phyloP scores from a whole-genome alignment of 2,113 vertebrate genomes.

The Sprattus sprattus region DNA sequence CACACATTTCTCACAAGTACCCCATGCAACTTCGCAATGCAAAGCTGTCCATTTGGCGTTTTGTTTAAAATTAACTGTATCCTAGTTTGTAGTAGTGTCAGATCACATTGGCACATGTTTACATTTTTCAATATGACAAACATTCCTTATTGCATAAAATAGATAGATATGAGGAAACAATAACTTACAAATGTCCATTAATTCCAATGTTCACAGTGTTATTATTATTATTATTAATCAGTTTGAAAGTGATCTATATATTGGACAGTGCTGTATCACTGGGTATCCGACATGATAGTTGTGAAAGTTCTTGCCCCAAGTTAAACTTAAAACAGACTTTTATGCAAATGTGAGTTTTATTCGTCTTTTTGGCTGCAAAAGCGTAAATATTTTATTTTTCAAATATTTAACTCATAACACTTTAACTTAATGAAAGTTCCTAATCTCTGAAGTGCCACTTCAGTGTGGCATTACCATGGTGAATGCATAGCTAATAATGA shows the following conservation, averaged over 20 bases:
- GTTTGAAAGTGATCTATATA: not conserved
- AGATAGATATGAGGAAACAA: not conserved
- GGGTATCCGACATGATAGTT: conserved; percentile 73
- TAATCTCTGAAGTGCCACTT: no score
- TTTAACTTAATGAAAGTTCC: no score
- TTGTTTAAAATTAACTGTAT: not conserved
- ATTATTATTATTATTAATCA: not conserved
- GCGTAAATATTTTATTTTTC: no score
- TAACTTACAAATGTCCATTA: not conserved
- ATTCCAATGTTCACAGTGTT: not conserved
- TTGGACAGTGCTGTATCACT: conserved; percentile 47
- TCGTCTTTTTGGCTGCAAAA: not conserved
- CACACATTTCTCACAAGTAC: not conserved
- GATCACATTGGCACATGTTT: not conserved
- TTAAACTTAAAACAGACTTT: not conserved
- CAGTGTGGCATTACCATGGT: not conserved
- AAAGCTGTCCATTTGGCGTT: not conserved
- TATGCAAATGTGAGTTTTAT: not conserved
- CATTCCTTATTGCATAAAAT: not conserved
- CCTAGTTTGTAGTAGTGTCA: not conserved
- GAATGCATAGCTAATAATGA: not conserved
- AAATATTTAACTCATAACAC: no score
- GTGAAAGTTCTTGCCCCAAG: conserved; percentile 63
- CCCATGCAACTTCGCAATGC: not conserved
- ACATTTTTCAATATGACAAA: not conserved